A percentile compares a stretch with the other conserved stretches of the same genome.
phyloP scores from a whole-genome alignment of 2,888 invertebrate genomes.

The Seladonia tumulorum region DNA sequence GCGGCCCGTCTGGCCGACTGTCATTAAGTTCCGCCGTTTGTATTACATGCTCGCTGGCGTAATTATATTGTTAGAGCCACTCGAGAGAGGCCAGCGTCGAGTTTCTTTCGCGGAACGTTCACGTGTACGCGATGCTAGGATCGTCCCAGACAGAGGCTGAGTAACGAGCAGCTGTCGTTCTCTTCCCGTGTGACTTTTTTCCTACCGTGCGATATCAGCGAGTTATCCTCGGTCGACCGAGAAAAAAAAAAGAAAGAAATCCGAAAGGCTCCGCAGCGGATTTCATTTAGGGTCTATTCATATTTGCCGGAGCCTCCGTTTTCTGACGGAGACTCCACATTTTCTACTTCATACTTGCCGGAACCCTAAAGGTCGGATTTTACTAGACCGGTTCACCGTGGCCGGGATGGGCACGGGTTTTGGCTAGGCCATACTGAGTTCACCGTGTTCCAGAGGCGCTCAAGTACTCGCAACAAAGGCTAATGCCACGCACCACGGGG shows the following conservation, averaged over 20 bases:
- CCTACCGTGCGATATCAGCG: constrained; percentile 21
- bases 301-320: too few relatives aligned
- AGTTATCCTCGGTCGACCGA: background rate
- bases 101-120: constrained; percentile 46
- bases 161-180: constrained; percentile 53
- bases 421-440: too few relatives aligned
- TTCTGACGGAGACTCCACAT: too few relatives aligned
- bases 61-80: constrained; percentile 68
- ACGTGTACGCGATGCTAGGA: background rate
- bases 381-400: too few relatives aligned
- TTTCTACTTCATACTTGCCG: too few relatives aligned
- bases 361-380: too few relatives aligned
- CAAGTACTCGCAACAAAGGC: too few relatives aligned
- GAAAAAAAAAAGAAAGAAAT: constrained; percentile 4
- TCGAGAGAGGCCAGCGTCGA: constrained; percentile 53
- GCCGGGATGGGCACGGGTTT: too few relatives aligned
- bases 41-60: constrained; percentile 56
- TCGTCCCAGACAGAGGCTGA: constrained; percentile 7
- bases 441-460: too few relatives aligned
- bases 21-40: constrained; percentile 63
- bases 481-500: too few relatives aligned
- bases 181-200: constrained; percentile 25
- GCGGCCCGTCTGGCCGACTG: constrained; percentile 37
- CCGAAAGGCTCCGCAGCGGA: background rate
- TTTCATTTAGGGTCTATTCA: too few relatives aligned